Base-by-base conservation (phyloP, 2,888 invertebrate species). In the Ormyrus labotus region DNA sequence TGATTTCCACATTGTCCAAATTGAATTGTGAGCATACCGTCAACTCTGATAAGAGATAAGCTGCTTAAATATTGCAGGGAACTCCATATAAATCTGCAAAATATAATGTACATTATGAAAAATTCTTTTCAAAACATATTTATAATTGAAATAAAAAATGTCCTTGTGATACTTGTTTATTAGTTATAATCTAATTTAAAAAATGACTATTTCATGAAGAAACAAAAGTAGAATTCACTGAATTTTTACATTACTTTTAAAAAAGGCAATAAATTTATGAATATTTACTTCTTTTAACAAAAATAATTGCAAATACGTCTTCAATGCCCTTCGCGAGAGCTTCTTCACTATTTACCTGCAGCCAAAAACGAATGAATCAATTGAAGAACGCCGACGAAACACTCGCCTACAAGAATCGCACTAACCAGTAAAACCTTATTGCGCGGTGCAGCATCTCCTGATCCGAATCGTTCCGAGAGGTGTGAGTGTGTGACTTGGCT, bases 1-100 rank as follows among this genome's bases (percentile, higher is more conserved):
- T 93, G 93, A 89, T 92, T 93, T 53, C 93, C 93, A 85, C 92
- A 93, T 85, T 93, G 93, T 9, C 93, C 93, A 83, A 92, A 92
- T 85, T 92, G 92, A 78, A 93, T 81, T 11, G 91, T 91, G 57
- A 92, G 85, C 87, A 92, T 89, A 72, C 80, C 83, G 71, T 57
- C 9, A 61, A 19, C 50, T 68, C 50, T 65, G 11, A 57, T n/a
- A 55, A 65, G 2, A 70, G 19, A 6, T 47, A 5, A 61, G 5
- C 64, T 5, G 11, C 13, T 51, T 10, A 50, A 4, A 9, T 69
- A 34, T 55, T 8, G 47, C 0, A 68, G 10, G 34, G 55, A 71
- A 45, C 58, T 76, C 65, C 73, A 82, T 80, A 65, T 45, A 73
- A 57, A 65, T 73, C 80, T 82, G 47, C 5, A 73, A 79, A 73